Base-by-base conservation (phyloP, 2,888 invertebrate species). In the Platycnemis pennipes region DNA sequence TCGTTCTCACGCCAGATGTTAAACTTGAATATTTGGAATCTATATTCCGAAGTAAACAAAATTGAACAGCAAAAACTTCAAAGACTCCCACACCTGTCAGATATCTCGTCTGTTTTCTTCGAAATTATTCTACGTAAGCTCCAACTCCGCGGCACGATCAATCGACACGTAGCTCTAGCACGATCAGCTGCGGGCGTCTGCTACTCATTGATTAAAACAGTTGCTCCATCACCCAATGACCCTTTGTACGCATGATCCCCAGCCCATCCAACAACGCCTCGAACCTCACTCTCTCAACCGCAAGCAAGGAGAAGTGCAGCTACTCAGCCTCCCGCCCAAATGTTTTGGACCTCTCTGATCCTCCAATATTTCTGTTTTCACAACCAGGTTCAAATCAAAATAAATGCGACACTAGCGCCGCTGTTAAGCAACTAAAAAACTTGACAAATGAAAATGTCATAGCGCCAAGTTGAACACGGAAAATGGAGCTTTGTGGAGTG, bases 311-410 rank as follows among this genome's bases (percentile, higher is more conserved):
- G 96, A 96, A 96, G 94, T 49, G 88, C 94, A 94, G 94, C 22
- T 96, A 97, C 95, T 96, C 96, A 94, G 94, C 94, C 87, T 95
- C 95, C 96, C 86, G 96, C 96, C 94, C 97, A 97, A 87, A 97
- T 97, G 95, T 91, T 91, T 91, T 91, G 91, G 69, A 45, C 69
- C 91, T 63, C 91, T 63, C 63, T 91, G 91, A 88, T n/a, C n/a
- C n/a, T n/a, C n/a, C n/a, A n/a, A n/a, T 63, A 22, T 69, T n/a
- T 44, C 31, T 91, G n/a, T 44, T n/a, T 26, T 22, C 56, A 42
- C 8, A 44, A 91, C 44, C 91, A 42, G 91, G 91, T 91, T 44
- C 19, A 44, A 63, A n/a, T 37, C 8, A 63, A 91, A 91, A 91
- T 26, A n/a, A n/a, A n/a, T 0, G 56, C 42, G 26, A 63, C 91